Percentiles rank a stretch among this genome's conserved stretches.
These are phyloP conservation scores for Diadumene lineata DNA, from an alignment of 92 coral and sea anemone species.

Conservation along the genomic window DNA sequence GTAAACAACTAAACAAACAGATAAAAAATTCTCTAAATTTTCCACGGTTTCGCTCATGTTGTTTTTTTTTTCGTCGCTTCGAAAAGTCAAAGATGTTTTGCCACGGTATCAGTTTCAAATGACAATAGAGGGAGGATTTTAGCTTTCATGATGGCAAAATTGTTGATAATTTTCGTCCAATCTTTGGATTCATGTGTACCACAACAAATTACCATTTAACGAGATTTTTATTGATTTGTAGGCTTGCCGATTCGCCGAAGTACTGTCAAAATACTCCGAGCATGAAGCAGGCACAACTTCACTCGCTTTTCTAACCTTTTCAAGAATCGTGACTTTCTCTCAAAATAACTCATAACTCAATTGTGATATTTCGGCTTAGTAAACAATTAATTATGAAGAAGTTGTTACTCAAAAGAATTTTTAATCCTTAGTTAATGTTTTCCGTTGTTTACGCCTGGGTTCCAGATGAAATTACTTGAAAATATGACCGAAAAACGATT, in stretches of 20 bases:
- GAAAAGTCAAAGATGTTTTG: not conserved
- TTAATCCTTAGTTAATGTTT: too few species aligned
- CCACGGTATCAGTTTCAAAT: not conserved
- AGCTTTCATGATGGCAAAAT: constrained; percentile 3
- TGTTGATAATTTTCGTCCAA: constrained; percentile 21
- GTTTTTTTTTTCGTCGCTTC: not conserved
- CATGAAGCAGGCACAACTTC: not conserved
- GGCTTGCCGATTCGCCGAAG: not conserved
- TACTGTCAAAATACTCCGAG: not conserved
- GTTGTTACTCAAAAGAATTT: not conserved
- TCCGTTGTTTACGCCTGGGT: not conserved
- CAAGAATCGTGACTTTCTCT: not conserved
- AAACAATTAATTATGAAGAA: constrained; percentile 5
- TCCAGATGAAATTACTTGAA: too few species aligned
- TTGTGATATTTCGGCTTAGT: not conserved
- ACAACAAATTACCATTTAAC: constrained; percentile 17
- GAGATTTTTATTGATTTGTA: not conserved
- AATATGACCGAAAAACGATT: too few species aligned
- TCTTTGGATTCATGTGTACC: constrained; percentile 11
- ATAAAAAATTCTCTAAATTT: not conserved
- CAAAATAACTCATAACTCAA: not conserved
- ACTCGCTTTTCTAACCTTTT: not conserved
- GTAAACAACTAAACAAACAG: constrained; percentile 1
- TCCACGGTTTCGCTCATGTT: not conserved
- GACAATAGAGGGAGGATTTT: not conserved